Percentiles rank a stretch among this genome's conserved stretches.
Conservation (phyloP, 2,113 vertebrate species). For the Prolemur simus region DNA sequence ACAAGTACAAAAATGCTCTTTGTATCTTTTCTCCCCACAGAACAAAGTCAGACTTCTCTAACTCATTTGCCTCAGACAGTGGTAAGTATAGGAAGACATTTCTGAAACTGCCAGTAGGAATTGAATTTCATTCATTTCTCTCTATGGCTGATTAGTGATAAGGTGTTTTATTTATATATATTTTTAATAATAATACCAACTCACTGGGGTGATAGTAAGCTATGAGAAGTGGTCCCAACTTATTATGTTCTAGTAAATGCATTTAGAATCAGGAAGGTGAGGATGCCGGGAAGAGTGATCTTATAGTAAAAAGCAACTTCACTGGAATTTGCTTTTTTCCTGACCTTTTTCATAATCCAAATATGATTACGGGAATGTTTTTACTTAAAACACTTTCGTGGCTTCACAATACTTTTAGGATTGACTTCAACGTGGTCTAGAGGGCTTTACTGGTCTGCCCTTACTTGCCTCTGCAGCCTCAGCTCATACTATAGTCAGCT, state of each 20-base stretch:
- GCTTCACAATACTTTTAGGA: neutral
- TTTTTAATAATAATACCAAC: neutral
- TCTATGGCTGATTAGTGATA: neutral
- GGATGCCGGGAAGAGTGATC: neutral
- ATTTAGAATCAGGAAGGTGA: neutral
- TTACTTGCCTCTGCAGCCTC: neutral
- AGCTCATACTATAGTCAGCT: neutral
- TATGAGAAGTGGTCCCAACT: neutral
- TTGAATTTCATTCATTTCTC: neutral
- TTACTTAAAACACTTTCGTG: neutral
- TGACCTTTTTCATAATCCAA: neutral
- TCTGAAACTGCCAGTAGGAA: neutral
- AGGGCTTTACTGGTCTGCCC: neutral
- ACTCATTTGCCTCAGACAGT: constrained; percentile 62
- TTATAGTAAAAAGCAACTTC: neutral
- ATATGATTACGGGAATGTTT: neutral
- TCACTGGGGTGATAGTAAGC: neutral
- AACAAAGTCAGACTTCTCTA: constrained; percentile 51
- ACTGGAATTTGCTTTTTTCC: neutral
- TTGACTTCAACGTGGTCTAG: neutral
- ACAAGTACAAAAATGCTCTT: neutral
- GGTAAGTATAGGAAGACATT: constrained; percentile 72
- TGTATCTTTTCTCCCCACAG: constrained; percentile 67
- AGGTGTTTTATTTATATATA: neutral
- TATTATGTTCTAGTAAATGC: neutral